A percentile compares a stretch with the other conserved stretches of the same genome.
These are phyloP conservation scores for Nesometra sesokonis DNA, from an alignment of 35 echinoderm and acorn worm genomes.

Conservation along the genomic window DNA sequence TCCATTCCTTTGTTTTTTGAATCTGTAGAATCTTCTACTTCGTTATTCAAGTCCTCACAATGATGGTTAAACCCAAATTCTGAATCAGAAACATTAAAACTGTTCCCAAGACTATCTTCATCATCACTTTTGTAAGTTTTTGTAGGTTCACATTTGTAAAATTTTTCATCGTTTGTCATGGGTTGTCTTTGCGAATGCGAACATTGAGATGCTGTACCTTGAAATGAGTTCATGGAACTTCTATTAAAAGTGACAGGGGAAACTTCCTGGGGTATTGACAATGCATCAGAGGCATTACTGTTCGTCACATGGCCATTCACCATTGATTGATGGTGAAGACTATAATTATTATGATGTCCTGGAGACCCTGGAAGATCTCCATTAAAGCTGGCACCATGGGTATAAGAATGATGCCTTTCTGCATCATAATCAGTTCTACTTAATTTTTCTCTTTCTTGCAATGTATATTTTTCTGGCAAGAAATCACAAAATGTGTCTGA, in stretches of 20 bases:
- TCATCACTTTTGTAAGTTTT: neutral
- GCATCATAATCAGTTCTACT: neutral
- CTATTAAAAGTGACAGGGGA: neutral
- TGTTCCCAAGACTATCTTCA: neutral
- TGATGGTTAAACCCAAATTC: neutral
- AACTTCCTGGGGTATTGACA: neutral
- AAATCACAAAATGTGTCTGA: neutral
- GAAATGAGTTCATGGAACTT: neutral
- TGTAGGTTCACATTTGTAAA: neutral
- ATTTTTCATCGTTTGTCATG: neutral
- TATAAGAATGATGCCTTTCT: neutral
- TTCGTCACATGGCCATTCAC: neutral
- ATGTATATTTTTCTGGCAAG: neutral
- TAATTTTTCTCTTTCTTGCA: neutral
- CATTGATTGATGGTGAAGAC: neutral
- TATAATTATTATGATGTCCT: neutral
- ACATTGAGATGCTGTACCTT: neutral
- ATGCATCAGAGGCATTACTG: neutral
- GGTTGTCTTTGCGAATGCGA: neutral
- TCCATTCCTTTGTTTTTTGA: neutral
- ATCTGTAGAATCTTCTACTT: neutral
- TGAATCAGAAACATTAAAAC: neutral
- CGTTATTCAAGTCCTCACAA: neutral
- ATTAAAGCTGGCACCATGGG: neutral
- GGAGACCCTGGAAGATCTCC: neutral